Base-by-base conservation (phyloP, 1,140 invertebrate species). In the Metopolophium dirhodum region DNA sequence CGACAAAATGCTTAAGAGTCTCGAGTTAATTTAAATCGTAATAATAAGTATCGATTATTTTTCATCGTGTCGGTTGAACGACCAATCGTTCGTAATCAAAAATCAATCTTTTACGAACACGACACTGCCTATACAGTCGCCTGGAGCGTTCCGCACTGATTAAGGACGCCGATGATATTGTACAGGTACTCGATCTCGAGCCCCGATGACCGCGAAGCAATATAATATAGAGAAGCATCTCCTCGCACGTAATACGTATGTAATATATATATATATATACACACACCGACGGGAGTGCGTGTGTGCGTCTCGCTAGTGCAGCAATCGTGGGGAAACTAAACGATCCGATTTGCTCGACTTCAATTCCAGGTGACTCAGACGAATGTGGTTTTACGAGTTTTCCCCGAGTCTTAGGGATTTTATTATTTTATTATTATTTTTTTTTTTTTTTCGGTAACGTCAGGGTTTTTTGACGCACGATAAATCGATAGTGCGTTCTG, bases 361-460 rank as follows among this genome's bases (percentile, higher is more conserved):
- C 47, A 35, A 35, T 88, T 88, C 23, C 45, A 88, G 18, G 30
- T 51, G 47, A 88, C 86, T 51, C 30, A 49, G 47, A 88, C 47
- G 86, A 51, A 88, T n/a, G 86, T 87, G 45, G 83, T 26, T 86
- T 86, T 83, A 83, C 82, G 82, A 83, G 35, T 83, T 83, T 83
- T 20, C 20, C 82, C 20, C 0, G 30, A 77, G 61, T 77, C 61
- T 77, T 20, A 20, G 30, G 61, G 61, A 77, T 77, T 77, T 77
- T 77, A 77, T 68, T 68, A 37, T 82, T 82, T 22, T 20, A 35
- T 82, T 35, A 41, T 41, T 18, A 82, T 77, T 41, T 22, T 83
- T 83, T 83, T 22, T 22, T 11, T 85, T 86, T 45, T 45, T 45
- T 41, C 11, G 23, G 23, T 2, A 30, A 47, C 83, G 83, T 86